Evolutionary conservation across 2,797 vertebrate species (phyloP), one percentile per base, ranked within the genome.

Genomic region (Eulemur albifrons): DNA sequence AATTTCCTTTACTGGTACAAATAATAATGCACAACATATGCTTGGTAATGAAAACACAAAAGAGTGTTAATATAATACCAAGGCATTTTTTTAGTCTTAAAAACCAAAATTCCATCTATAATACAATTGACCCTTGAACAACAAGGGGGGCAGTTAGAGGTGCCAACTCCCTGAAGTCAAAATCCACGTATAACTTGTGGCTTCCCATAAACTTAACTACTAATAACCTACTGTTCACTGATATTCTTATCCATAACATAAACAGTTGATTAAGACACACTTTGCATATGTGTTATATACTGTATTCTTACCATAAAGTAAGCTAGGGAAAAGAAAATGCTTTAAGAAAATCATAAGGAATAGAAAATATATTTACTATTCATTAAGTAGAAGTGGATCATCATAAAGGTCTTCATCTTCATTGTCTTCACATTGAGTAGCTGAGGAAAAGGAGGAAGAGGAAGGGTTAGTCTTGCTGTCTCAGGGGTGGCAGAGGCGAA

Each of bases 11-110:
- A 45, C 12, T 5, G 30, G 23, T 35, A n/a, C 17, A 93, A 35
- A 79, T 81, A 95, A 45, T 86, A 91, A 94, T 77, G 69, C 88
- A 95, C 79, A 88, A 67, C 84, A 97, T 97, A 97, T 95, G 88
- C 95, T 97, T 97, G 87, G 72, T 98, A 92, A 73, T 86, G 93
- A 32, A 95, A 94, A 72, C 85, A 63, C 21, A 27, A 91, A 80
- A 94, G 18, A 52, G 7, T 52, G 7, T 20, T 73, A 95, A 76
- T 93, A 73, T 81, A 95, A 89, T 89, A 50, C 79, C 57, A 65
- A 94, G 69, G 84, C 86, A 43, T 96, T 92, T 89, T 97, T 98
- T 91, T 88, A 95, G 89, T 94, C 89, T 88, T 80, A 1, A 5
- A 67, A 83, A 92, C 65, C 59, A 96, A 96, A 96, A 77, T 79